Evolutionary conservation across 2,797 vertebrate genomes (phyloP).

Genomic region (Pipistrellus kuhlii): DNA sequence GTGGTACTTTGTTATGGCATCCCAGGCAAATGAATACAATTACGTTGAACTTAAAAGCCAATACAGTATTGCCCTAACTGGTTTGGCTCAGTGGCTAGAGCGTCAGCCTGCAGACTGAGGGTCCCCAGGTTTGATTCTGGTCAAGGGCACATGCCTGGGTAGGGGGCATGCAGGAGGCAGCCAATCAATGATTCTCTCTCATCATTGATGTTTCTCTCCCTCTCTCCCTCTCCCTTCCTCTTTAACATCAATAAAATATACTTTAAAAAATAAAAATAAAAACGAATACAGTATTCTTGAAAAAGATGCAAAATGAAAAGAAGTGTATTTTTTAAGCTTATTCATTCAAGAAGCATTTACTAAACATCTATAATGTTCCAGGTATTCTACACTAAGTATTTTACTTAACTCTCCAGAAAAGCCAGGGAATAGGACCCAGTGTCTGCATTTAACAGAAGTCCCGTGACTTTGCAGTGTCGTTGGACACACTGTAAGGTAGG

Average conservation of each 20-base stretch:
- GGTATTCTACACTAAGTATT: neutral
- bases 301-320: neutral
- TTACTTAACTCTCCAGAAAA: neutral
- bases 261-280: neutral
- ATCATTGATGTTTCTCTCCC: too few relatives aligned
- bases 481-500: neutral
- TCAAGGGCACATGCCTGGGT: too few relatives aligned
- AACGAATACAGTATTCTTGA: neutral
- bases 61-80: neutral
- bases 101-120: too few relatives aligned
- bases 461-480: neutral
- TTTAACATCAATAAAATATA: too few relatives aligned
- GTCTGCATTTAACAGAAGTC: neutral
- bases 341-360: constrained; percentile 22
- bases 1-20: neutral
- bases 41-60: neutral
- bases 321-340: neutral
- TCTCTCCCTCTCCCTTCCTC: too few relatives aligned
- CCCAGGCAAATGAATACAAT: neutral
- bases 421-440: neutral
- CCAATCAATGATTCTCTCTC: too few relatives aligned
- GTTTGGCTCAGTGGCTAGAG: too few relatives aligned
- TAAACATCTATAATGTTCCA: neutral
- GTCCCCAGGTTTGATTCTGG: too few relatives aligned
- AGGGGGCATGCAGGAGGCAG: too few relatives aligned